Evolutionary conservation across 2,888 invertebrate species (phyloP).

Genomic region (Tiliacea aurago): DNA sequence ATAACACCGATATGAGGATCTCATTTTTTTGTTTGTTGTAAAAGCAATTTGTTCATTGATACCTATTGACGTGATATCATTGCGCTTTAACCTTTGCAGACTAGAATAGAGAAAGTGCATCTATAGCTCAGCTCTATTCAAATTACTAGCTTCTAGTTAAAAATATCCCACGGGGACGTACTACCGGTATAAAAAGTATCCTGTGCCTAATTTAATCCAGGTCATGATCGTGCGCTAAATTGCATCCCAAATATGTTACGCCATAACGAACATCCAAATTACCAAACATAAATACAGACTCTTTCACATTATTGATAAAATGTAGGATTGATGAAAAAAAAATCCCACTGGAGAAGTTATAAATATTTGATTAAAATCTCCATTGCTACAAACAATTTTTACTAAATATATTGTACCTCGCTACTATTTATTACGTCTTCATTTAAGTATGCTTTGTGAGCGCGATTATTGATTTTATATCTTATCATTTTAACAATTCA

Average conservation of each 20-base stretch:
- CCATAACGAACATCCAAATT: neutral
- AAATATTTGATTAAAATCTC: neutral
- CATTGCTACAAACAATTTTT: neutral
- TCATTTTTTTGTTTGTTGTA: conserved; percentile 18
- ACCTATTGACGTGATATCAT: neutral
- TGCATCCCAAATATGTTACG: neutral
- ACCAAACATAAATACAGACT: neutral
- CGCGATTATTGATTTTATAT: conserved; percentile 16
- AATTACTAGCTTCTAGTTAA: neutral
- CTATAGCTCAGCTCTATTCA: neutral
- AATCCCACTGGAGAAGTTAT: neutral
- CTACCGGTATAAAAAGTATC: neutral
- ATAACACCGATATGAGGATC: conserved; percentile 16
- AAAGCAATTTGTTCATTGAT: conserved; percentile 18
- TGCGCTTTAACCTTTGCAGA: neutral
- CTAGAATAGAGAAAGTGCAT: neutral
- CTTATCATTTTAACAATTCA: conserved; percentile 46
- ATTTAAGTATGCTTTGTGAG: neutral
- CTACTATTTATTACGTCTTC: neutral
- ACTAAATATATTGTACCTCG: neutral
- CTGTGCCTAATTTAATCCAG: neutral
- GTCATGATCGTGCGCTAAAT: conserved; percentile 12
- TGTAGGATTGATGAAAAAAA: neutral
- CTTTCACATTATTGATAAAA: neutral
- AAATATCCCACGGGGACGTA: neutral